These are phyloP conservation scores for Plectropomus leopardus DNA, from an alignment of 2,113 vertebrate genomes.

Conservation along the genomic window DNA sequence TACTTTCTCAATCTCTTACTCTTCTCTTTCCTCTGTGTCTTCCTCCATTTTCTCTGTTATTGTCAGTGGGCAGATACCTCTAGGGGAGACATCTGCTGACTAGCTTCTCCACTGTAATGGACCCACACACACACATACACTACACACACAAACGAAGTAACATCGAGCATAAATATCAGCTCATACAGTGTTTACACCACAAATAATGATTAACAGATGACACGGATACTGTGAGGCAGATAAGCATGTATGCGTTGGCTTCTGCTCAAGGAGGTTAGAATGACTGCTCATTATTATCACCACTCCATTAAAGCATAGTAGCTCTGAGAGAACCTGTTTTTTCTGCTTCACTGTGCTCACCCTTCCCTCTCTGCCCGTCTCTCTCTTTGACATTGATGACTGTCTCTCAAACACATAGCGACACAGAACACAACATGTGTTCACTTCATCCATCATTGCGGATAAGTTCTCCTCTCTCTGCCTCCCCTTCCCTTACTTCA, in stretches of 20 bases:
- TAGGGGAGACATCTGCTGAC: constrained; percentile 43
- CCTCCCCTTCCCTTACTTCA: constrained; percentile 16
- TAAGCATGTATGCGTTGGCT: background rate
- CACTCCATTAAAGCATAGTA: background rate
- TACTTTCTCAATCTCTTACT: background rate
- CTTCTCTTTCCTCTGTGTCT: background rate
- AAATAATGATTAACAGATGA: constrained; percentile 28
- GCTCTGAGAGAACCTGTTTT: constrained; percentile 15
- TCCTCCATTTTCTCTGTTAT: constrained; percentile 8
- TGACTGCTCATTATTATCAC: background rate
- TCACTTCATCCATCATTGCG: constrained; percentile 69
- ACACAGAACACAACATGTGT: constrained; percentile 62
- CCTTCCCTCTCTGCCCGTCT: constrained; percentile 11
- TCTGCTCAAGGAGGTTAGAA: background rate
- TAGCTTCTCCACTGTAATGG: constrained; percentile 15
- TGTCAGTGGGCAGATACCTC: constrained; percentile 24
- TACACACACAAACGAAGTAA: background rate
- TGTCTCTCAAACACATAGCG: constrained; percentile 58
- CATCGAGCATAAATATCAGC: constrained; percentile 12
- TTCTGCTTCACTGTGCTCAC: constrained; percentile 27
- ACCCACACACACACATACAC: constrained; percentile 11
- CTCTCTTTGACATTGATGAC: constrained; percentile 50
- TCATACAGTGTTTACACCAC: constrained; percentile 21
- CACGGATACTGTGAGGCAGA: constrained; percentile 16
- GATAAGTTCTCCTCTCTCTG: constrained; percentile 43